These are phyloP conservation scores for Drosophila miranda DNA, from an alignment of 1,140 invertebrate genomes.

Conservation along the genomic window DNA sequence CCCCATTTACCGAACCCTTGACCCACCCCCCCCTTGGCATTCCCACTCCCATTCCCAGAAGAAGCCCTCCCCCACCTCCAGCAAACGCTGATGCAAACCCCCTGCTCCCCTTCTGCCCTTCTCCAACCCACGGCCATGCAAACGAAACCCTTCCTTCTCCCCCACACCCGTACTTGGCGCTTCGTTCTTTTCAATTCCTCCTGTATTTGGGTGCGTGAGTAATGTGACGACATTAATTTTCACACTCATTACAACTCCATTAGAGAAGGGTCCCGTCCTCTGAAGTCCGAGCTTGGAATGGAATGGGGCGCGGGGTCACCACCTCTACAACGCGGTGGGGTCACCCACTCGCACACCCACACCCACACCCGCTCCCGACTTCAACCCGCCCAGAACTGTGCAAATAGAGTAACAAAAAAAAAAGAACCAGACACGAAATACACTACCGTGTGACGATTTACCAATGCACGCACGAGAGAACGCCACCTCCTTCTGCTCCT, in stretches of 20 bases:
- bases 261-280: constrained; percentile 25
- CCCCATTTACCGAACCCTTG: too few relatives aligned
- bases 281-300: constrained; percentile 16
- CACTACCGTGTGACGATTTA: constrained; percentile 43
- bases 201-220: constrained; percentile 71
- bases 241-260: constrained; percentile 80
- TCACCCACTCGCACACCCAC: not conserved
- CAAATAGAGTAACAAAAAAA: constrained; percentile 47
- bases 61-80: not conserved
- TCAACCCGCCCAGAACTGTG: constrained; percentile 6
- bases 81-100: not conserved
- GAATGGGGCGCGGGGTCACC: not conserved
- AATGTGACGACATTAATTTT: constrained; percentile 81
- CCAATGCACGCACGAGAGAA: constrained; percentile 66
- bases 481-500: constrained; percentile 1
- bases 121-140: constrained; percentile 1
- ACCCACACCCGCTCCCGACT: too few relatives aligned
- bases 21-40: not conserved
- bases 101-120: not conserved
- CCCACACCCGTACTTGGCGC: too few relatives aligned
- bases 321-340: not conserved
- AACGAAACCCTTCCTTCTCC: constrained; percentile 2
- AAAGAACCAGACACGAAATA: constrained; percentile 45
- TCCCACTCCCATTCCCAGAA: not conserved
- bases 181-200: constrained; percentile 12